Percentiles rank a stretch among this genome's conserved stretches.
Conservation (phyloP, 2,113 vertebrate genomes). For the Trochalopteron elliotii region DNA sequence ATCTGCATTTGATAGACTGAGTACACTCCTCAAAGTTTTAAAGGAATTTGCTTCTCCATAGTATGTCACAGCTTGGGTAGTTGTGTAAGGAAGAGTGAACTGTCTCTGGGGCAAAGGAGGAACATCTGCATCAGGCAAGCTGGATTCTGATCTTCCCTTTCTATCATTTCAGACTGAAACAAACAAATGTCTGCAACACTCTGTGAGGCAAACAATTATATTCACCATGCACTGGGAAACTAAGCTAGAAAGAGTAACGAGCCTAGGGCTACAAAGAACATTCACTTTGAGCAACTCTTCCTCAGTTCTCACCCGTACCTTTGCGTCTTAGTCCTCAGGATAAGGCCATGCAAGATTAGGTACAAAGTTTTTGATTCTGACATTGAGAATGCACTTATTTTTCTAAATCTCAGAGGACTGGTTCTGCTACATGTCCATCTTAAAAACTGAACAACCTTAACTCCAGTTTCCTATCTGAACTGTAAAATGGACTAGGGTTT, state of each 20-base stretch:
- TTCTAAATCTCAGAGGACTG: not conserved
- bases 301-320: not conserved
- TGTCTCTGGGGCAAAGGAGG: not conserved
- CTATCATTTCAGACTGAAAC: not conserved
- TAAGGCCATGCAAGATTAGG: not conserved
- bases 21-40: not conserved
- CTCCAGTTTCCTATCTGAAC: not conserved
- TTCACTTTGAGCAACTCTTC: not conserved
- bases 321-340: not conserved
- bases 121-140: not conserved
- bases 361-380: not conserved
- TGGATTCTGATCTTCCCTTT: not conserved
- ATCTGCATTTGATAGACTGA: not conserved
- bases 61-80: not conserved
- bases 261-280: not conserved
- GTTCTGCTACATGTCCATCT: not conserved
- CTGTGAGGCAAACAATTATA: not conserved
- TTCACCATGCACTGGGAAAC: not conserved
- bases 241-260: not conserved
- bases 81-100: rapidly evolving
- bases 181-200: not conserved
- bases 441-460: not conserved
- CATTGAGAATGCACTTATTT: not conserved
- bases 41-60: not conserved
- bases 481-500: not conserved